Evolutionary conservation across 2,797 vertebrate species (phyloP).

Genomic region (Sylvilagus floridanus): DNA sequence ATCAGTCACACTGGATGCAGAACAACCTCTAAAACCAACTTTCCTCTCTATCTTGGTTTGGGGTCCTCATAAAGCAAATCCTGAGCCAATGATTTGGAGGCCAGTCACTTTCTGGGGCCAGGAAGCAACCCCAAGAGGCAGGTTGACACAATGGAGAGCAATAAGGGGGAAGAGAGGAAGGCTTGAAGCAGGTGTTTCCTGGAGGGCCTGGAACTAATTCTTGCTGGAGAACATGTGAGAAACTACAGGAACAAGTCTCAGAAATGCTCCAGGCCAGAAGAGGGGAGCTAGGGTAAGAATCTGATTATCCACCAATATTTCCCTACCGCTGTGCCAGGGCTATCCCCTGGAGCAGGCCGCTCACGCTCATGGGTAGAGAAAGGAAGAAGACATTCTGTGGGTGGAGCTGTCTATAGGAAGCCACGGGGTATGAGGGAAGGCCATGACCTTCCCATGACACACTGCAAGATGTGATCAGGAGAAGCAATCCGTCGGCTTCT

Average conservation of each 20-base stretch:
- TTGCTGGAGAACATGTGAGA: neutral
- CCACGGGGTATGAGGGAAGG: no score
- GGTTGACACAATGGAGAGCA: no score
- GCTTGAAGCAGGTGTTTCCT: neutral
- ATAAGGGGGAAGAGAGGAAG: neutral
- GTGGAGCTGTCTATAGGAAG: neutral
- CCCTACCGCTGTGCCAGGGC: neutral
- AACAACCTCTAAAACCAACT: slow-evolving; percentile 54
- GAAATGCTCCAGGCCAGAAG: neutral
- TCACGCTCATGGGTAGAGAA: neutral
- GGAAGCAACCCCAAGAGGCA: neutral
- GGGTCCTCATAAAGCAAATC: neutral
- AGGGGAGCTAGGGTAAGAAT: neutral
- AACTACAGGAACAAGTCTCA: neutral
- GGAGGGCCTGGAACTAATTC: neutral
- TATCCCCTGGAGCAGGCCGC: neutral
- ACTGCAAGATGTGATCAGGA: neutral
- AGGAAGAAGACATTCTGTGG: neutral
- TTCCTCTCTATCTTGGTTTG: neutral
- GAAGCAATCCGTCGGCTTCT: neutral
- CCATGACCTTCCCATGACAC: neutral
- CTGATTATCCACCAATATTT: neutral
- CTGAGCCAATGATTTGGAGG: neutral
- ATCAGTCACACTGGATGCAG: slow-evolving; percentile 8
- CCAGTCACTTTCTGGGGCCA: neutral